Conservation (phyloP, 2,797 vertebrate species). For the Bryconaethiops microstoma region DNA sequence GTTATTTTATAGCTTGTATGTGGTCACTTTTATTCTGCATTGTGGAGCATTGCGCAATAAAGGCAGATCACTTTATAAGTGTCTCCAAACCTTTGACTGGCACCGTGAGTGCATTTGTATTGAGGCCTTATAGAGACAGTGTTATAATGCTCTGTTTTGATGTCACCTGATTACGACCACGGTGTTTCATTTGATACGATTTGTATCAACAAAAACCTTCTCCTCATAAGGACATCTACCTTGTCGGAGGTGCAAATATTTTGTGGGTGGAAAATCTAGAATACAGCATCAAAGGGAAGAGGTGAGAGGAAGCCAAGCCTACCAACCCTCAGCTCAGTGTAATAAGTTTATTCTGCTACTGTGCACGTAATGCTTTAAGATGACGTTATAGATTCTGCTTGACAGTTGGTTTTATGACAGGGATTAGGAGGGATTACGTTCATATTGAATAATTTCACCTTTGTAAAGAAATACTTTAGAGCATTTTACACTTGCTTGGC, state of each 20-base stretch:
- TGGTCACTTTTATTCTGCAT: no score
- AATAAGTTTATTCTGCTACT: slow-evolving; percentile 73
- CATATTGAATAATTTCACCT: slow-evolving; percentile 68
- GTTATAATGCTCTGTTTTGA: neutral
- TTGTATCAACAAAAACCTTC: slow-evolving; percentile 10
- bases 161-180: neutral
- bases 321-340: slow-evolving; percentile 62
- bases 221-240: slow-evolving; percentile 58
- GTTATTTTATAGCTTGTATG: no score
- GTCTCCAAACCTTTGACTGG: no score
- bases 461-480: slow-evolving; percentile 55
- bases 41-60: no score
- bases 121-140: neutral
- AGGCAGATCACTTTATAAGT: no score
- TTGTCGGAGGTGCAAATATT: slow-evolving; percentile 26
- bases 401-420: slow-evolving; percentile 70
- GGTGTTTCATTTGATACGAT: neutral
- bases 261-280: slow-evolving; percentile 35
- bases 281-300: slow-evolving; percentile 62
- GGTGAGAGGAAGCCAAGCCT: slow-evolving; percentile 59
- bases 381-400: slow-evolving; percentile 65
- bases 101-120: no score
- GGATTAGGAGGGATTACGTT: slow-evolving; percentile 75
- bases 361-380: slow-evolving; percentile 66
- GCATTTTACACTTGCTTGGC: slow-evolving; percentile 60